Conservation (phyloP, 2,113 vertebrate genomes). For the Dipodomys spectabilis region DNA sequence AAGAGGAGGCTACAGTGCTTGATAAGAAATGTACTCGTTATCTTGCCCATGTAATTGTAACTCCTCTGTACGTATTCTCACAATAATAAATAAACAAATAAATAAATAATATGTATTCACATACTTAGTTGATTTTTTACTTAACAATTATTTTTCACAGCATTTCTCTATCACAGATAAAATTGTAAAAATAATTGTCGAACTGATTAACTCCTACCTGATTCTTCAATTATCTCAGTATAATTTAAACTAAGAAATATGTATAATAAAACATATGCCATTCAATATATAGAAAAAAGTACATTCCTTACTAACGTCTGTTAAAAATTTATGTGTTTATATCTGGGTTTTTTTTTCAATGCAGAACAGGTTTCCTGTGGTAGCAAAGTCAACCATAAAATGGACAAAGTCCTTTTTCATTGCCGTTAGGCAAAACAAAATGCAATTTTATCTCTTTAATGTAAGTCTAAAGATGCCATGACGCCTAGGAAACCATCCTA, state of each 20-base stretch:
- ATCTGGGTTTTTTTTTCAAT: neutral
- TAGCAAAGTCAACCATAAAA: constrained; percentile 68
- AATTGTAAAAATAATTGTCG: neutral
- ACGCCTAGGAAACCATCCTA: constrained; percentile 48
- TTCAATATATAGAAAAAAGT: neutral
- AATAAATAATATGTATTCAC: neutral
- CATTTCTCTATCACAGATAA: neutral
- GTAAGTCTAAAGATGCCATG: constrained; percentile 44
- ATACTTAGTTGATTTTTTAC: neutral
- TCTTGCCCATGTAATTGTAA: too few relatives aligned
- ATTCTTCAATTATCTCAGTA: neutral
- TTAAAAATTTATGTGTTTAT: constrained; percentile 35
- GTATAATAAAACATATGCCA: neutral
- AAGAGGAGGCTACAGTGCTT: too few relatives aligned
- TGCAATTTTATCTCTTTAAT: constrained; percentile 63
- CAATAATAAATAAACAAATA: too few relatives aligned
- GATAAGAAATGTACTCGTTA: too few relatives aligned
- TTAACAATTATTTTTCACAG: neutral
- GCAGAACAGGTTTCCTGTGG: neutral
- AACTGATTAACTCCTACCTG: neutral
- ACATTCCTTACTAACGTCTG: neutral
- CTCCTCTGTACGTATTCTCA: too few relatives aligned
- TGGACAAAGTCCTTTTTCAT: constrained; percentile 47
- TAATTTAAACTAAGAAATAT: neutral
- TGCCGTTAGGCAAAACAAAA: constrained; percentile 61